Conservation (phyloP, 2,797 vertebrate genomes). For the Salarias fasciatus region DNA sequence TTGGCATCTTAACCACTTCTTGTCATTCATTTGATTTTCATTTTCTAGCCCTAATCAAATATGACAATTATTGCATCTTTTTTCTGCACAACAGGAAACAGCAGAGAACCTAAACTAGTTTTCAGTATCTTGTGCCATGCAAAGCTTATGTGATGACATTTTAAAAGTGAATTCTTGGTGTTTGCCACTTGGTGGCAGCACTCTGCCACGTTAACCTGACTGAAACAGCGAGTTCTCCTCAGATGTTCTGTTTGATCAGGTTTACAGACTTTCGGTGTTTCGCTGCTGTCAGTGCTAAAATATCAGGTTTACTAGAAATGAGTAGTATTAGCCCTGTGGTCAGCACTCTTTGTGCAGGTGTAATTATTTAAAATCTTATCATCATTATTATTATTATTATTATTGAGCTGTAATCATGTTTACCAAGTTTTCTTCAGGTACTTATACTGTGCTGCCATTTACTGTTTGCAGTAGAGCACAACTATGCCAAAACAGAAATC, state of each 20-base stretch:
- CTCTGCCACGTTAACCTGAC: constrained; percentile 11
- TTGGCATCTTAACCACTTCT: background rate
- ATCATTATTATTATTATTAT: constrained; percentile 16
- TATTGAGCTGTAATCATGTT: constrained; percentile 35
- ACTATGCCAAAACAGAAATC: constrained; percentile 46
- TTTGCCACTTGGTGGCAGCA: constrained; percentile 72
- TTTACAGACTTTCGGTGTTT: constrained; percentile 30
- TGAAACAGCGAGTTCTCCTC: background rate
- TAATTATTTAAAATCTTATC: constrained; percentile 36
- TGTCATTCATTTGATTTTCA: constrained; percentile 1
- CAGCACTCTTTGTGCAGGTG: constrained; percentile 11
- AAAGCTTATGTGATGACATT: background rate
- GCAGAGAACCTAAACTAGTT: background rate
- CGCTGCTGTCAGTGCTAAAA: constrained; percentile 16
- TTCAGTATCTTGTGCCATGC: constrained; percentile 21
- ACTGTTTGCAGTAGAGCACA: constrained; percentile 37
- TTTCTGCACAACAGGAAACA: background rate
- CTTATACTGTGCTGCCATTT: constrained; percentile 23
- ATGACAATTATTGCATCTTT: background rate
- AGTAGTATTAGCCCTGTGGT: constrained; percentile 12
- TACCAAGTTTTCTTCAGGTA: constrained; percentile 34
- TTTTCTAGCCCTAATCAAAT: constrained; percentile 15
- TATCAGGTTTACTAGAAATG: constrained; percentile 44
- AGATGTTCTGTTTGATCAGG: constrained; percentile 9
- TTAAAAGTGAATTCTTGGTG: constrained; percentile 6